Evolutionary conservation across 2,113 vertebrate genomes (phyloP).

Genomic region (Hippocampus abdominalis): DNA sequence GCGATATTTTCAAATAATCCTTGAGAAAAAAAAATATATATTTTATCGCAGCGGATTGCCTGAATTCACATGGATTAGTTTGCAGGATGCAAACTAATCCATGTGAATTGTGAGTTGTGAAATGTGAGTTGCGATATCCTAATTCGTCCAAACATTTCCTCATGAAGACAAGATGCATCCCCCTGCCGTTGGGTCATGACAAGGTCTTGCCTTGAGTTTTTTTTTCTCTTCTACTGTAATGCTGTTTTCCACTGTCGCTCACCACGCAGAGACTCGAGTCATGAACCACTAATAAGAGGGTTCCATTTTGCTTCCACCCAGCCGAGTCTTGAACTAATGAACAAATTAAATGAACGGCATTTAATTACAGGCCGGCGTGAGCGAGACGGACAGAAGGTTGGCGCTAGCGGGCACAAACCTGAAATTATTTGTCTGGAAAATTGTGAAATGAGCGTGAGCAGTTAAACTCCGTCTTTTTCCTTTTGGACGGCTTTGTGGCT

Average conservation of each 20-base stretch:
- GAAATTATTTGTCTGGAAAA: constrained; percentile 72
- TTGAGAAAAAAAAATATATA: not conserved
- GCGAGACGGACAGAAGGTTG: constrained; percentile 59
- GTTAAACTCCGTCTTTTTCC: constrained; percentile 47
- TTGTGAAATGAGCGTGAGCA: constrained; percentile 60
- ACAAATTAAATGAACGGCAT: constrained; percentile 72
- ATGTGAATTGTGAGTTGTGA: no score
- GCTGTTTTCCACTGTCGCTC: constrained; percentile 52
- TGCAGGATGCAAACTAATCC: no score
- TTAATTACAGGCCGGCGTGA: constrained; percentile 68
- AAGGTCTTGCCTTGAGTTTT: constrained; percentile 41
- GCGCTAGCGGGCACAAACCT: constrained; percentile 67
- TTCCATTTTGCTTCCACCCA: constrained; percentile 61
- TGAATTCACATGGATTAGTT: not conserved
- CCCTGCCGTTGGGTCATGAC: constrained; percentile 38
- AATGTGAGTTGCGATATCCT: not conserved
- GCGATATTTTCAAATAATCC: not conserved
- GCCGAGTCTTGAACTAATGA: constrained; percentile 70
- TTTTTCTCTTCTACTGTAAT: constrained; percentile 30
- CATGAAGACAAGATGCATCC: constrained; percentile 6
- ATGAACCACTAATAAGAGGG: constrained; percentile 73
- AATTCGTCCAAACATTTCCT: not conserved
- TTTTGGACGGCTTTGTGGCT: constrained; percentile 37
- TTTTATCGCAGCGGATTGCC: not conserved
- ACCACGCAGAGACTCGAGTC: constrained; percentile 60